Base-by-base conservation (phyloP, 2,113 vertebrate genomes). In the Stigmatopora argus region DNA sequence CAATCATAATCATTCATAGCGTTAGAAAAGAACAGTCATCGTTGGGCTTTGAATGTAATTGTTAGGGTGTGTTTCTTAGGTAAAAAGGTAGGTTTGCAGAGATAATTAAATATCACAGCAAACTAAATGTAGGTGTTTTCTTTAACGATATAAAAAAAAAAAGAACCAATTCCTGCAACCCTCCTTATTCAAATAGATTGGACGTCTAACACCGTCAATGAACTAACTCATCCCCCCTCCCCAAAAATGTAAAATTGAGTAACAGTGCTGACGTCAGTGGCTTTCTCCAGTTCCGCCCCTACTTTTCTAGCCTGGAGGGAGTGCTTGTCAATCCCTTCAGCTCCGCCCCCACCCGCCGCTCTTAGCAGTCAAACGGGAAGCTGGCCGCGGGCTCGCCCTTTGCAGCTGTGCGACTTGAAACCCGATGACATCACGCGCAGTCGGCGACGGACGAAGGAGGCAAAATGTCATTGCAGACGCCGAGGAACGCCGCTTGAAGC, bases 321-420 rank as follows among this genome's bases (percentile, higher is more conserved):
- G 14, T 41, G 14, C 48, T 31, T 86, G 86, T 82, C 86, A 83
- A 78, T 90, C 86, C 86, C 46, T 48, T 13, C n/a, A 55, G 52
- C 23, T 73, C 84, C 81, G 73, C 79, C 81, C 79, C 49, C 47
- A 15, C 47, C 47, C 49, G 65, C 10, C 21, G 21, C 53, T 19
- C 67, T 9, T 21, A 56, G 23, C 71, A 66, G 26, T 61, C 77
- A 71, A 74, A 85, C 71, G 62, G 82, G 74, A 82, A 82, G 78
- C 68, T 7, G 21, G 52, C 52, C 31, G 59, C 59, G 5, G 10
- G 66, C n/a, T 71, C 78, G 77, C 62, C 66, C 65, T 73, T 65
- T 71, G 64, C 63, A 79, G 80, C 83, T 80, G 78, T 69, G 65
- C 9, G 65, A 12, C 18, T 46, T 41, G 18, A 72, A 56, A 56